These are phyloP conservation scores for Falco rusticolus DNA, from an alignment of 2,797 vertebrate genomes.

Conservation along the genomic window DNA sequence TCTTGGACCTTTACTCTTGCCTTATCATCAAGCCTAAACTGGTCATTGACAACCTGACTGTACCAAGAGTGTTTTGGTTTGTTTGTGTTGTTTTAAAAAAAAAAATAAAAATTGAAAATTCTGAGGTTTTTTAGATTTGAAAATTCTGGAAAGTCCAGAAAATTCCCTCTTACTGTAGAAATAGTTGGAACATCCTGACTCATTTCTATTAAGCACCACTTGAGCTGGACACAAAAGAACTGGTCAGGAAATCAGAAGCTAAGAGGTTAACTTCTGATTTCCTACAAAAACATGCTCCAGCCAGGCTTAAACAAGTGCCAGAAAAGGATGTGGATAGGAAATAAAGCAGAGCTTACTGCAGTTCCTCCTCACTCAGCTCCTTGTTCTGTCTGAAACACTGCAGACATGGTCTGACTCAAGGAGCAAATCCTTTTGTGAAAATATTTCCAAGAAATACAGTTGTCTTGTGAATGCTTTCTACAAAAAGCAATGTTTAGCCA, in stretches of 20 bases:
- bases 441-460: constrained; percentile 51
- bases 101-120: not conserved
- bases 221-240: not conserved
- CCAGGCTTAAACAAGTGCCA: constrained; percentile 35
- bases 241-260: not conserved
- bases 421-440: constrained; percentile 40
- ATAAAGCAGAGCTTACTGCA: constrained; percentile 31
- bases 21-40: not conserved
- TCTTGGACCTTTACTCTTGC: not conserved
- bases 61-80: not conserved
- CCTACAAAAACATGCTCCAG: not conserved
- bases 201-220: not conserved
- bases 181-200: not conserved
- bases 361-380: constrained; percentile 34
- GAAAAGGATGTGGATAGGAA: constrained; percentile 54
- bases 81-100: no score
- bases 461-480: constrained; percentile 13
- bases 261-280: constrained; percentile 46
- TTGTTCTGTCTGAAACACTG: constrained; percentile 29
- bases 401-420: not conserved
- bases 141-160: constrained; percentile 22
- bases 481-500: constrained; percentile 22
- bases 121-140: not conserved
- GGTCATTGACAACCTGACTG: not conserved
- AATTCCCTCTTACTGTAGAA: not conserved